Evolutionary conservation across 2,113 vertebrate species (phyloP).

Genomic region (Crotalus helleri): DNA sequence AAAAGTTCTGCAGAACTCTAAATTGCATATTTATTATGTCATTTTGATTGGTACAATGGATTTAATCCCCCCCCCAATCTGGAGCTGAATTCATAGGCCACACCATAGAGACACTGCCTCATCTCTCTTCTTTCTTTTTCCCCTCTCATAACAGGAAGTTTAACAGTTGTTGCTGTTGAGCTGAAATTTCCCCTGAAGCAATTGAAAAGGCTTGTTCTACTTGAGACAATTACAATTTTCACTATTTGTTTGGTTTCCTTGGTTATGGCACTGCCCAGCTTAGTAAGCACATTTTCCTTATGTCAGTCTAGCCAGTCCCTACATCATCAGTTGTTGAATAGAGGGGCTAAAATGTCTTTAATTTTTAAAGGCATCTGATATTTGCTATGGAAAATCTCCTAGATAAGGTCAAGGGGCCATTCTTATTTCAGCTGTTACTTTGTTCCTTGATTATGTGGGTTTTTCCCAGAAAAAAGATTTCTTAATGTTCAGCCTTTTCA

Average conservation of each 20-base stretch:
- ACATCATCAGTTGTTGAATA: not conserved
- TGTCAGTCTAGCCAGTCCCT: slow-evolving; percentile 15
- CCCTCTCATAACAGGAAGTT: not conserved
- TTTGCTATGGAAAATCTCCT: not conserved
- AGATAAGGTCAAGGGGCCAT: not conserved
- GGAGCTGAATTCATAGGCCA: not conserved
- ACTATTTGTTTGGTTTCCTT: slow-evolving; percentile 69
- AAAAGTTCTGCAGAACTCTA: not conserved
- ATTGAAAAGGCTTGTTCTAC: slow-evolving; percentile 26
- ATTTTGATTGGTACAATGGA: not conserved
- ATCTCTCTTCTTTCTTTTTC: not conserved
- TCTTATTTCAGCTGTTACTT: not conserved
- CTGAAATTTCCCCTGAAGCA: slow-evolving; percentile 21
- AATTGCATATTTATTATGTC: not conserved
- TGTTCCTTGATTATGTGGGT: not conserved
- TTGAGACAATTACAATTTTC: slow-evolving; percentile 28
- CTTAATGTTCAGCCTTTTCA: not conserved
- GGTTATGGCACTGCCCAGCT: slow-evolving; percentile 55
- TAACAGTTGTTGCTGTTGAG: not conserved
- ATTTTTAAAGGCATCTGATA: not conserved
- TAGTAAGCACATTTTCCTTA: slow-evolving; percentile 62
- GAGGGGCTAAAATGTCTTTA: not conserved
- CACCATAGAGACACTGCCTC: not conserved
- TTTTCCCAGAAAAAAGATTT: not conserved
- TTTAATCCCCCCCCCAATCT: not conserved